Conservation (phyloP, 1,140 invertebrate genomes). For the Drosophila pachea region DNA sequence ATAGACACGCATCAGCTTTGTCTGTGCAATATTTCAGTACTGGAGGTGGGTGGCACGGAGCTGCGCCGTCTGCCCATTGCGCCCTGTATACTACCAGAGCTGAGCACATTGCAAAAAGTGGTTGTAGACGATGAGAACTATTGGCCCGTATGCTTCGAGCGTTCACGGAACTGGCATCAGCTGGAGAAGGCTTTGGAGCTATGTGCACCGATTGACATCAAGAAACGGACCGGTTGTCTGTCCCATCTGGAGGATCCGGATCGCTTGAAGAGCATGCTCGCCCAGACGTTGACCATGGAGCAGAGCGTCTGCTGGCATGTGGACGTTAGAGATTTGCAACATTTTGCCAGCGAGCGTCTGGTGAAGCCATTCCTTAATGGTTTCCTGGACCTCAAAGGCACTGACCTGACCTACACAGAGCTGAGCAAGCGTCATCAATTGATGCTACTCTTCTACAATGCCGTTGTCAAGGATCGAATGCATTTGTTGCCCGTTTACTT, state of each 20-base stretch:
- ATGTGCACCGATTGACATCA: conserved; percentile 88
- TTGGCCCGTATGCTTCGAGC: conserved; percentile 91
- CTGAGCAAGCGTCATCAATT: conserved; percentile 84
- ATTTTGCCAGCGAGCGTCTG: conserved; percentile 84
- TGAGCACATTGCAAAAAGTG: conserved; percentile 87
- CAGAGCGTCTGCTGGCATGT: conserved; percentile 80
- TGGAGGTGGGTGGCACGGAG: conserved; percentile 65
- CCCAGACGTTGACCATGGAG: conserved; percentile 90
- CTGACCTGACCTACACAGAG: conserved; percentile 72
- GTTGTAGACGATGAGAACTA: conserved; percentile 90
- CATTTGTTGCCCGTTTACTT: conserved; percentile 88
- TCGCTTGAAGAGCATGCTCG: conserved; percentile 89
- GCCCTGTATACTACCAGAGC: conserved; percentile 92
- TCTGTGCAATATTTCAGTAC: conserved; percentile 85
- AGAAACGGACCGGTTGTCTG: conserved; percentile 92
- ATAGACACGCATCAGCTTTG: conserved; percentile 89
- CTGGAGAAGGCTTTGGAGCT: conserved; percentile 85
- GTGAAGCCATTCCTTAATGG: conserved; percentile 84
- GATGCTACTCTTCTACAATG: conserved; percentile 90
- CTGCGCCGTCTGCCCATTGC: conserved; percentile 80
- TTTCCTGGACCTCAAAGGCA: conserved; percentile 80
- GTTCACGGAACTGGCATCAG: conserved; percentile 90
- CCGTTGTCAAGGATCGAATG: conserved; percentile 91
- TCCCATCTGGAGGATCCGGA: conserved; percentile 93
- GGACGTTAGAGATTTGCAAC: conserved; percentile 84